These are phyloP conservation scores for Antedon mediterranea DNA, from an alignment of 53 echinoderm and acorn worm species.

Conservation along the genomic window DNA sequence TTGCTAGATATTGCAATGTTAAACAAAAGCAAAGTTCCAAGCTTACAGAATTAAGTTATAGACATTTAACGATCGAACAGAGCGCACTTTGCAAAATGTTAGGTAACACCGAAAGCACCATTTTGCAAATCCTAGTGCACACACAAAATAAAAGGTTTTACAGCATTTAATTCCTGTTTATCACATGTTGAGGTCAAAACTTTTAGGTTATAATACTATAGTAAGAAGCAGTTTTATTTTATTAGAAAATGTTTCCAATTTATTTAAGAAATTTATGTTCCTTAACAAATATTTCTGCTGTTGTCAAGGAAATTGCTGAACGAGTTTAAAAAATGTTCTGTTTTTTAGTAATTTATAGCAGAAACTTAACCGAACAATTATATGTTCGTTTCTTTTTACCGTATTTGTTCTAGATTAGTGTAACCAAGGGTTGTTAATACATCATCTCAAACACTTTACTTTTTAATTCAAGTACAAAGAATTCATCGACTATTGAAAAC, in stretches of 20 bases:
- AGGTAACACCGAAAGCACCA: neutral
- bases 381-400: neutral
- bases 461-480: too few relatives aligned
- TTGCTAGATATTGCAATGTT: neutral
- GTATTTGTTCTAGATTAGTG: neutral
- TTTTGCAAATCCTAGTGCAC: neutral
- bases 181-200: too few relatives aligned
- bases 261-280: too few relatives aligned
- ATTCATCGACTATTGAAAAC: too few relatives aligned
- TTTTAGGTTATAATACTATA: too few relatives aligned
- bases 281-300: too few relatives aligned
- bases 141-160: neutral
- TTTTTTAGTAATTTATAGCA: neutral
- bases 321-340: neutral
- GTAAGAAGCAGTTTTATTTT: too few relatives aligned
- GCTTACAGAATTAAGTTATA: neutral
- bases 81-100: neutral
- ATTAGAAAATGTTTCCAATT: too few relatives aligned
- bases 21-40: neutral
- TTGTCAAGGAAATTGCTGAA: neutral
- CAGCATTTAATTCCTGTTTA: too few relatives aligned
- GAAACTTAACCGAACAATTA: too few relatives aligned
- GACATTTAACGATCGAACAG: neutral
- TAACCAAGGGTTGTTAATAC: neutral
- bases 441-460: neutral